phyloP scores from a whole-genome alignment of 2,888 invertebrate genomes.

The Nysson spinosus region DNA sequence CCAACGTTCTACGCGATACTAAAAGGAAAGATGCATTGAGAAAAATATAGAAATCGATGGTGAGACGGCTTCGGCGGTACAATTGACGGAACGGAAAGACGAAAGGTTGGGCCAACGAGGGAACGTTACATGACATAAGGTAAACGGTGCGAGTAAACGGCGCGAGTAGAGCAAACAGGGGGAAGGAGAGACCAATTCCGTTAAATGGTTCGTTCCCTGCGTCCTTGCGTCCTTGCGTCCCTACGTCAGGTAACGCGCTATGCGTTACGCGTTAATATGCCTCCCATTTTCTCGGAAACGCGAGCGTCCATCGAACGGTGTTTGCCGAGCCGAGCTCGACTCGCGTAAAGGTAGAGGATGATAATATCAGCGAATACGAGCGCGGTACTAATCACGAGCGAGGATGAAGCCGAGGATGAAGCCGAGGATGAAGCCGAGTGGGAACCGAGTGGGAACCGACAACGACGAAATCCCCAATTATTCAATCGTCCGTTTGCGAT shows the following conservation, averaged over 20 bases:
- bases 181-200: constrained; percentile 31
- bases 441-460: too few relatives aligned
- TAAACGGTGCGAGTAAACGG: constrained; percentile 29
- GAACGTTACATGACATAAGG: constrained; percentile 21
- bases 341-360: background rate
- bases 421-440: constrained; percentile 42
- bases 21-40: too few relatives aligned
- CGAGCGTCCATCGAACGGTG: too few relatives aligned
- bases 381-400: constrained; percentile 1
- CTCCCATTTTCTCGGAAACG: too few relatives aligned
- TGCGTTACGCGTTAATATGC: too few relatives aligned
- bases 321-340: too few relatives aligned
- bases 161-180: constrained; percentile 25
- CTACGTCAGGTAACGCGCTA: too few relatives aligned
- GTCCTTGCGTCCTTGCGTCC: too few relatives aligned
- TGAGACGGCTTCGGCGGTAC: background rate
- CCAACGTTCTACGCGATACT: too few relatives aligned
- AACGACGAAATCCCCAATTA: constrained; percentile 69
- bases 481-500: constrained; percentile 69
- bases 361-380: too few relatives aligned
- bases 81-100: background rate
- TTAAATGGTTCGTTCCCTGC: too few relatives aligned
- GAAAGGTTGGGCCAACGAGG: background rate
- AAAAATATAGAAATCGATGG: constrained; percentile 32
- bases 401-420: constrained; percentile 13